These are phyloP conservation scores for Meandrusa payeni DNA, from an alignment of 2,888 invertebrate genomes.

Conservation along the genomic window DNA sequence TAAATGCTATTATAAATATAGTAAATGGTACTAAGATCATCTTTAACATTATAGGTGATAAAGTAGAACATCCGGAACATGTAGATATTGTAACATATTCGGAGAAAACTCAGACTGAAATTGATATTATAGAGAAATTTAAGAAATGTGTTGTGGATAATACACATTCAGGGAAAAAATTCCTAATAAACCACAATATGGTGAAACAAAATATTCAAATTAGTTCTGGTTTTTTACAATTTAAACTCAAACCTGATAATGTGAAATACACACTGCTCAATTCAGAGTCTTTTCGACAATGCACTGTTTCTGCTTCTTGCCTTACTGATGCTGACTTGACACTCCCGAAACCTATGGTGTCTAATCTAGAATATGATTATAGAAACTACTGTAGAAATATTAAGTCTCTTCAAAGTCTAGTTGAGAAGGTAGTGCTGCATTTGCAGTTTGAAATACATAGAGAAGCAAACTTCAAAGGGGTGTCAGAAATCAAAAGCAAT, in stretches of 20 bases:
- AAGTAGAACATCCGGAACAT: constrained; percentile 60
- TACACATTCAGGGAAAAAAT: constrained; percentile 68
- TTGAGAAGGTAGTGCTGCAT: constrained; percentile 55
- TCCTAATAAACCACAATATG: constrained; percentile 78
- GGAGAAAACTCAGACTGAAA: constrained; percentile 50
- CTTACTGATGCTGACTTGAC: constrained; percentile 50
- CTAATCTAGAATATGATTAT: constrained; percentile 59
- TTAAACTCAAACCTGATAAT: constrained; percentile 67
- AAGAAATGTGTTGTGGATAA: constrained; percentile 74
- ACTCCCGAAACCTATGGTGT: constrained; percentile 42
- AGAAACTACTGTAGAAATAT: constrained; percentile 74
- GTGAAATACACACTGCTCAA: constrained; percentile 72
- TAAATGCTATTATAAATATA: constrained; percentile 77
- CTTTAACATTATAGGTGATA: constrained; percentile 62
- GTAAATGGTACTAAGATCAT: constrained; percentile 79
- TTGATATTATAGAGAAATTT: constrained; percentile 65
- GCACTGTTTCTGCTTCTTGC: constrained; percentile 65
- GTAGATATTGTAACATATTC: constrained; percentile 75
- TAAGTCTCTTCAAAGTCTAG: constrained; percentile 66
- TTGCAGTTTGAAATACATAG: constrained; percentile 66
- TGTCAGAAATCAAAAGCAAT: constrained; percentile 69
- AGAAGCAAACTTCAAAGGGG: constrained; percentile 61
- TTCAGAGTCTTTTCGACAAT: constrained; percentile 74
- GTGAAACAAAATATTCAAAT: constrained; percentile 66
- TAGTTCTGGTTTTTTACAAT: constrained; percentile 55